Base-by-base conservation (phyloP, 2,113 vertebrate genomes). In the Psammodynastes pulverulentus region DNA sequence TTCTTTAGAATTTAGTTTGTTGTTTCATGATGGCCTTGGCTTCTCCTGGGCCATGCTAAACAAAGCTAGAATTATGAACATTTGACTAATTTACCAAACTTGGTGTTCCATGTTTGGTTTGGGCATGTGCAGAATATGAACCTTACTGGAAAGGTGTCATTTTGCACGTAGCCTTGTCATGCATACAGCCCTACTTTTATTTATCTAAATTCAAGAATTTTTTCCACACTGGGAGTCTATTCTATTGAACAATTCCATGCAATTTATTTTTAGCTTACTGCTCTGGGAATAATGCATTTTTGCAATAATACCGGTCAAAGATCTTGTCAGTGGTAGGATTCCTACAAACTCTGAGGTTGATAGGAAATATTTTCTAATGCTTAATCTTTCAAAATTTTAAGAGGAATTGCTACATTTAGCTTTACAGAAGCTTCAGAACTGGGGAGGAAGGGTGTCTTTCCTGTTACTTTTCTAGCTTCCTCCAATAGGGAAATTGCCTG, bases 231-330 rank as follows among this genome's bases (percentile, higher is more conserved):
- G 26, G 46, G 46, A 48, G 46, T 29, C 4, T 1, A 46, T 86
- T 86, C 84, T 86, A 29, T 86, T 86, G 24, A 86, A 86, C 23
- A 86, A 48, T 26, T 86, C 49, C 29, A 9, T 86, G 12, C 85
- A 49, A 49, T 86, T 86, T 49, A 86, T 86, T 86, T 43, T 86
- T 51, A 86, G 26, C 46, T 86, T 43, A 79, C 67, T 19, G 67
- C 34, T 79, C 17, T 79, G 72, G 17, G 34, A 79, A 79, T 43
- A 46, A 26, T 56, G 52, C 9, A 13, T 46, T 17, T 86, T 85
- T 72, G 72, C 29, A 91, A 85, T 56, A 79, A 48, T 93, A 19
- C 91, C 86, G 84, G 94, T 93, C 45, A 88, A 92, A 87, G 29
- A n/a, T 17, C 72, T 89, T 72, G 92, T 54, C 92, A 51, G 88